phyloP scores from a whole-genome alignment of 1,140 invertebrate genomes.

The Plutomurus gul region DNA sequence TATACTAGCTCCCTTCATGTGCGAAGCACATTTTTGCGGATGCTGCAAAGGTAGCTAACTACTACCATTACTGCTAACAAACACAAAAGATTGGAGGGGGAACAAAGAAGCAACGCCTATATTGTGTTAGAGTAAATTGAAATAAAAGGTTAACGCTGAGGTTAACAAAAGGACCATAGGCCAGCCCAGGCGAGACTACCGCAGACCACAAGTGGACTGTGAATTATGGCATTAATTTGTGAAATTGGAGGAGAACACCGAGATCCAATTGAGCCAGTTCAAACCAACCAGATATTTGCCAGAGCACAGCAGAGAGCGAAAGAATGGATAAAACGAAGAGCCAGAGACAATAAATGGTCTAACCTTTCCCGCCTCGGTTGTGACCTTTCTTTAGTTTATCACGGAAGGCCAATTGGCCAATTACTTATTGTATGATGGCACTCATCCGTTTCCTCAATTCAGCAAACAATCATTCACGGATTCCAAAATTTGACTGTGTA shows the following conservation, averaged over 20 bases:
- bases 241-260: not conserved
- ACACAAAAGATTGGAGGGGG: not conserved
- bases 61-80: no score
- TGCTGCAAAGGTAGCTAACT: no score
- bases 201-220: conserved; percentile 24
- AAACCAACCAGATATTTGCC: not conserved
- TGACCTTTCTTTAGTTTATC: not conserved
- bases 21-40: no score
- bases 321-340: not conserved
- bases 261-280: not conserved
- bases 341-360: not conserved
- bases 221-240: conserved; percentile 34
- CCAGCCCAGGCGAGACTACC: not conserved
- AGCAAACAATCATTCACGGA: not conserved
- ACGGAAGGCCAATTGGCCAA: not conserved
- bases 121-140: conserved; percentile 29
- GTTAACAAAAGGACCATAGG: conserved; percentile 13
- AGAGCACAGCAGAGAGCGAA: not conserved
- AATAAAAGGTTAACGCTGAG: conserved; percentile 26
- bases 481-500: not conserved
- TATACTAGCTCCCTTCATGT: no score
- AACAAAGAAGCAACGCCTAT: conserved; percentile 20
- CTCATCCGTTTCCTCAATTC: conserved; percentile 9
- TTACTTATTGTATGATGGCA: conserved; percentile 10
- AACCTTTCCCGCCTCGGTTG: not conserved